These are phyloP conservation scores for Hecatera dysodea DNA, from an alignment of 2,888 invertebrate species.

Conservation along the genomic window DNA sequence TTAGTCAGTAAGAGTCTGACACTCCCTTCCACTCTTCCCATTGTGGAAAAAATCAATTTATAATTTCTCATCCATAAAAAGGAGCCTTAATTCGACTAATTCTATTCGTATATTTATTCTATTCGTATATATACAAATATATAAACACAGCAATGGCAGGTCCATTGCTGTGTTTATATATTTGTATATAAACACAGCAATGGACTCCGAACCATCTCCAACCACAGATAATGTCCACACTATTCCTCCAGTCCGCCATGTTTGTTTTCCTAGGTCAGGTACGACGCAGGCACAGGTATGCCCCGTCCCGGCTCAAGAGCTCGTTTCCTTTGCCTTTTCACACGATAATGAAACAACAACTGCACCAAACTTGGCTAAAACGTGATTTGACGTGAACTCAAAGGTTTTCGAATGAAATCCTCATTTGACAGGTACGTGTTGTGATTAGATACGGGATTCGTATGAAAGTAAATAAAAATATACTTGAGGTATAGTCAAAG, in stretches of 20 bases:
- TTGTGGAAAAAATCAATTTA: too few species aligned
- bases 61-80: too few species aligned
- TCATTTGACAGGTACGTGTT: constrained; percentile 54
- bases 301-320: constrained; percentile 75
- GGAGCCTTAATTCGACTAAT: too few species aligned
- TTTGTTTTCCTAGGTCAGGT: constrained; percentile 91
- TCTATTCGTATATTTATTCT: too few species aligned
- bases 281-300: constrained; percentile 85
- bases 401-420: constrained; percentile 58
- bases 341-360: constrained; percentile 86
- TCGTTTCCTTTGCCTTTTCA: constrained; percentile 84
- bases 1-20: too few species aligned
- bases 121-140: too few species aligned
- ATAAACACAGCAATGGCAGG: too few species aligned
- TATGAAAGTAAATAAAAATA: constrained; percentile 58
- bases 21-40: too few species aligned
- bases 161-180: too few species aligned
- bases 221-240: constrained; percentile 72
- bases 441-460: constrained; percentile 45
- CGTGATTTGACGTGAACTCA: constrained; percentile 72
- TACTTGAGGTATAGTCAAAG: constrained; percentile 44
- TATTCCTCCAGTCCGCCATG: constrained; percentile 71
- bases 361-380: constrained; percentile 63
- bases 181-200: too few species aligned
- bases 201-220: too few species aligned